phyloP scores from a whole-genome alignment of 2,888 invertebrate genomes.

The Mythimna pallens region DNA sequence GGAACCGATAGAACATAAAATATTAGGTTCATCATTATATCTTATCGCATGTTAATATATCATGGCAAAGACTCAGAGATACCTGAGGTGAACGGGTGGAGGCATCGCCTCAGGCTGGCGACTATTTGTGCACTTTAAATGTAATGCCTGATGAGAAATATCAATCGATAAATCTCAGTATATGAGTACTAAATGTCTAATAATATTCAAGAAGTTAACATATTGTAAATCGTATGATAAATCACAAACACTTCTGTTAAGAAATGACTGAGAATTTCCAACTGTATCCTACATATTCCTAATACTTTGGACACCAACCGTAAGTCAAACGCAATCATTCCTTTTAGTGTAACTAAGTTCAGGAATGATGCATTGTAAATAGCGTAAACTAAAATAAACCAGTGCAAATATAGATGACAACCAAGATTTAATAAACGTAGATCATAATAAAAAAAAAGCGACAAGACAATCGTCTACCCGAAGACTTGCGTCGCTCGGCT shows the following conservation, averaged over 20 bases:
- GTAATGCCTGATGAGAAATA: slow-evolving; percentile 52
- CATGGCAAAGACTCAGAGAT: slow-evolving; percentile 30
- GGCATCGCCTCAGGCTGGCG: slow-evolving; percentile 35
- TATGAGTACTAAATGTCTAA: slow-evolving; percentile 31
- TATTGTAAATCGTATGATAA: slow-evolving; percentile 12
- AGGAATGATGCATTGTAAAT: neutral
- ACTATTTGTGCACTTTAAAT: slow-evolving; percentile 50
- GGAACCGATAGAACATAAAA: slow-evolving; percentile 43
- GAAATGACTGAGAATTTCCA: neutral
- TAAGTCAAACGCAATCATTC: neutral
- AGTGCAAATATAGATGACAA: slow-evolving; percentile 6
- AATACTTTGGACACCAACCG: neutral
- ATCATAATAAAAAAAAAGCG: slow-evolving; percentile 44
- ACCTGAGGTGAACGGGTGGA: slow-evolving; percentile 42
- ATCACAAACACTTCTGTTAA: slow-evolving; percentile 10
- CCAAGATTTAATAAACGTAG: slow-evolving; percentile 31
- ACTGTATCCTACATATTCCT: neutral
- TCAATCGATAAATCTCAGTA: slow-evolving; percentile 46
- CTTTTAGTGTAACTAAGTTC: neutral
- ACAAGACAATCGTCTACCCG: slow-evolving; percentile 39
- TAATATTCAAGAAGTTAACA: slow-evolving; percentile 22
- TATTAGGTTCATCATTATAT: slow-evolving; percentile 49
- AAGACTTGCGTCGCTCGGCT: slow-evolving; percentile 34
- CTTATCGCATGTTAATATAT: slow-evolving; percentile 45
- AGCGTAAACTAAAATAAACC: neutral